A percentile compares a stretch with the other conserved stretches of the same genome.
These are phyloP conservation scores for Pycnonotus jocosus DNA, from an alignment of 2,113 vertebrate species.

Conservation along the genomic window DNA sequence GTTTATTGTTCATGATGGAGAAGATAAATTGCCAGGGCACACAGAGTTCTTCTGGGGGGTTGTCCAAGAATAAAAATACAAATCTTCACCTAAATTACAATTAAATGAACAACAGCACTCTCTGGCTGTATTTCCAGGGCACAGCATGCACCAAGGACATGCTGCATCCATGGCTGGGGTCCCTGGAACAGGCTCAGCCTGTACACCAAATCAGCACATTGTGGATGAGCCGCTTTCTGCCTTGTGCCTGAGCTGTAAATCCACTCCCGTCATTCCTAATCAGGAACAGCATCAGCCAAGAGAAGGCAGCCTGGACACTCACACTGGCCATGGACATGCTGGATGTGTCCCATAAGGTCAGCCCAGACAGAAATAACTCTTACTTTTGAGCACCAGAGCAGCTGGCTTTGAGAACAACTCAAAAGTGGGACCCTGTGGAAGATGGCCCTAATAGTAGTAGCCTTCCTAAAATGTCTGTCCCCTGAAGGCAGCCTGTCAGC, in stretches of 20 bases:
- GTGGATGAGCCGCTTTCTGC: background rate
- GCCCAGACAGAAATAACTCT: background rate
- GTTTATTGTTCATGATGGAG: background rate
- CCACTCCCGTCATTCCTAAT: background rate
- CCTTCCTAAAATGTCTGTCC: background rate
- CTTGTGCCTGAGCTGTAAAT: background rate
- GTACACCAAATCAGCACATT: background rate
- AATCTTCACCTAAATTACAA: constrained; percentile 6
- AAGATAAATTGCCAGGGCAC: constrained; percentile 5
- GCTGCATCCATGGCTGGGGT: background rate
- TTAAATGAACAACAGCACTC: constrained; percentile 56
- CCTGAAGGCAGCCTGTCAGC: background rate
- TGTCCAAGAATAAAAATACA: background rate
- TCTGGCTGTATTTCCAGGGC: constrained; percentile 43
- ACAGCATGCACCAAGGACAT: constrained; percentile 1
- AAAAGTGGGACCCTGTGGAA: background rate
- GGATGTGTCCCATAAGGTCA: background rate
- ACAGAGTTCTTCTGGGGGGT: background rate
- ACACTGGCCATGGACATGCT: background rate
- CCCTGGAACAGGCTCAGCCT: background rate
- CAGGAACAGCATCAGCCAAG: background rate
- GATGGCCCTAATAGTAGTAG: background rate
- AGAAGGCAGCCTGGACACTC: background rate
- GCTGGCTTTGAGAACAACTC: background rate
- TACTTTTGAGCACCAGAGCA: background rate